Evolutionary conservation across 2,888 invertebrate species (phyloP).

Genomic region (Brachyptera putata): DNA sequence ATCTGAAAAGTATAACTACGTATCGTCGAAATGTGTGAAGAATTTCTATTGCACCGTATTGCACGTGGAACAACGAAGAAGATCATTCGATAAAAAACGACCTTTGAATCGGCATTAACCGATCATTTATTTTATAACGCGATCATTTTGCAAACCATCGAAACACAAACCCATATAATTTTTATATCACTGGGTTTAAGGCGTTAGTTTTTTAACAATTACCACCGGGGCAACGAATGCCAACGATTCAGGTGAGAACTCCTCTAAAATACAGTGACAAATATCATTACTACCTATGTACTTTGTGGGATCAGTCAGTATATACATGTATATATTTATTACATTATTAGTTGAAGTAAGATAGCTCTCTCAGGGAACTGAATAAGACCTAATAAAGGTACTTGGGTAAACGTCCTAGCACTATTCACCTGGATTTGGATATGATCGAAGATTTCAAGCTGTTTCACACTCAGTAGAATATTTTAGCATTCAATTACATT

Average conservation of each 20-base stretch:
- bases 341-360: no score
- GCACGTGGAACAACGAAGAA: conserved; percentile 2
- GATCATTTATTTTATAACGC: conserved; percentile 6
- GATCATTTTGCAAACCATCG: no score
- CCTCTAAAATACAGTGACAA: neutral
- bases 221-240: neutral
- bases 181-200: neutral
- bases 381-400: no score
- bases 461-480: no score
- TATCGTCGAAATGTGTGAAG: neutral
- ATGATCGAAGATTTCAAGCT: no score
- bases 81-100: neutral
- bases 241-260: conserved; percentile 16
- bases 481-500: no score
- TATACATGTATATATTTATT: no score
- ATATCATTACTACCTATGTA: neutral
- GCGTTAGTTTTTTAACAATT: conserved; percentile 1
- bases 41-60: neutral
- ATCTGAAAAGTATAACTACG: neutral
- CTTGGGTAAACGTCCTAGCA: no score
- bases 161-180: neutral
- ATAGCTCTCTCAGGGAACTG: no score
- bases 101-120: neutral
- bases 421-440: no score
- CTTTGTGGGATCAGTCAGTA: no score